Percentiles rank a stretch among this genome's conserved stretches.
Conservation (phyloP, 2,113 vertebrate genomes). For the Taurulus bubalis region DNA sequence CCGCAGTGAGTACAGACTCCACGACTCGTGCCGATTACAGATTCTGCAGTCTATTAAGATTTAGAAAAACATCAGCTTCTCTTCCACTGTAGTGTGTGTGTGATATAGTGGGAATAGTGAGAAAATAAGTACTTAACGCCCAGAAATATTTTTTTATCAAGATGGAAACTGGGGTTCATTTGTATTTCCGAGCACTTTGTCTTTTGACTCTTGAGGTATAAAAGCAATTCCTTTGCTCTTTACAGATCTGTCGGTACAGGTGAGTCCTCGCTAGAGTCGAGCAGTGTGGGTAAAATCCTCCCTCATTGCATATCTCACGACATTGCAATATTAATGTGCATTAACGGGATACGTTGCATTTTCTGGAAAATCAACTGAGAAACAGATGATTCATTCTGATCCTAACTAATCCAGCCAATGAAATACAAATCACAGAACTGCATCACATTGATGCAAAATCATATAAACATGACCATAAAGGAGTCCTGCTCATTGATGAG, state of each 20-base stretch:
- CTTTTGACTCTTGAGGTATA: neutral
- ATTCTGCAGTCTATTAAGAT: conserved; percentile 14
- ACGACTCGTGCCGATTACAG: neutral
- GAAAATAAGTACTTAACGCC: neutral
- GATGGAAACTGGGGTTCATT: neutral
- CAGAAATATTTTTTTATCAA: neutral
- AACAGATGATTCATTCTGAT: neutral
- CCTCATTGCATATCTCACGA: neutral
- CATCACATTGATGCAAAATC: neutral
- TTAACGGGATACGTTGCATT: neutral
- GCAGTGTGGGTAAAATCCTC: neutral
- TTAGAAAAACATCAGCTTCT: neutral
- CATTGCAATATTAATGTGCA: neutral
- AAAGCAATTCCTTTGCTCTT: neutral
- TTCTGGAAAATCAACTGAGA: neutral
- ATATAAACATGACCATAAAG: neutral
- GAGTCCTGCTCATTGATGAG: neutral
- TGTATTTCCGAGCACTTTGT: neutral
- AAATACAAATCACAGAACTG: neutral
- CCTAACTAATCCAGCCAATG: neutral
- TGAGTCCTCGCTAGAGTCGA: neutral
- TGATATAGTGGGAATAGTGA: neutral
- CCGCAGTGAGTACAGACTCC: conserved; percentile 89
- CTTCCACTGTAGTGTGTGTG: neutral
- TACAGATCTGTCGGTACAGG: neutral